These are phyloP conservation scores for Coracias cyanogaster DNA, from an alignment of 2,797 vertebrate genomes.

Conservation along the genomic window DNA sequence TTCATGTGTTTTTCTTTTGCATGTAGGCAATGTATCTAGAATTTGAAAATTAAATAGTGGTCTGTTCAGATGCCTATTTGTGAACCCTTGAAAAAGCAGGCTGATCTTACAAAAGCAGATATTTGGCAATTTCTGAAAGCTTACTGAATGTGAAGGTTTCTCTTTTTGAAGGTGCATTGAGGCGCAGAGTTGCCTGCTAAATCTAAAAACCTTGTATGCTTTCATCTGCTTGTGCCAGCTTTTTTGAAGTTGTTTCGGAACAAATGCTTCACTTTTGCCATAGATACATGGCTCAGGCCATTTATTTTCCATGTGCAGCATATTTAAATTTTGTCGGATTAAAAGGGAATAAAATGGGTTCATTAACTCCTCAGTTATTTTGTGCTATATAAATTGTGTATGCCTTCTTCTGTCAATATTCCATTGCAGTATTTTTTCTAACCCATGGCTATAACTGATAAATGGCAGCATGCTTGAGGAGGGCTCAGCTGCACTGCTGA, in stretches of 20 bases:
- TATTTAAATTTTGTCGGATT: neutral
- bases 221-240: neutral
- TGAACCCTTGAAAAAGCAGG: neutral
- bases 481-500: neutral
- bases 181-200: neutral
- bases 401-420: neutral
- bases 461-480: fast-evolving
- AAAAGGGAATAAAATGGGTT: neutral
- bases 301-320: neutral
- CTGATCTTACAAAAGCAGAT: neutral
- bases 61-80: neutral
- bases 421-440: neutral
- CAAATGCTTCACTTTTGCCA: neutral
- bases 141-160: neutral
- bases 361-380: neutral
- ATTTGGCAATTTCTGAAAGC: neutral
- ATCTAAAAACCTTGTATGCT: neutral
- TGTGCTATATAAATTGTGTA: neutral
- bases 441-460: neutral
- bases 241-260: neutral
- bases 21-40: neutral
- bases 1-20: neutral
- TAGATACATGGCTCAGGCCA: neutral
- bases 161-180: neutral
- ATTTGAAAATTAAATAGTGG: neutral